phyloP scores from a whole-genome alignment of 2,113 vertebrate genomes.

The Cariama cristata region DNA sequence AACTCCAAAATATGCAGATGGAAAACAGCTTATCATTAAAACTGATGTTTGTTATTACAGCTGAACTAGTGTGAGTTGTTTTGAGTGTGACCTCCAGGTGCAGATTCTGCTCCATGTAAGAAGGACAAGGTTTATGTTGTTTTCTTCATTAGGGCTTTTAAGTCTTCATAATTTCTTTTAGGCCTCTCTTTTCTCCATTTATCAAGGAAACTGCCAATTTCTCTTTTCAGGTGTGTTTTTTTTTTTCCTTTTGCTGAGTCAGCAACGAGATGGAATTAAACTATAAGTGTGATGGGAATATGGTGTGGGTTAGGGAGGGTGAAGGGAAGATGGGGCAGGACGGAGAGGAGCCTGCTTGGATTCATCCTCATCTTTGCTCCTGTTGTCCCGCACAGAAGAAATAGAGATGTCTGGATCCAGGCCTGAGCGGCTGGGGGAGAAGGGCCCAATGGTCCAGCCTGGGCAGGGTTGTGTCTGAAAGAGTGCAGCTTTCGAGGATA shows the following conservation, averaged over 20 bases:
- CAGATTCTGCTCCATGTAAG: neutral
- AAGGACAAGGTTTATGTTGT: neutral
- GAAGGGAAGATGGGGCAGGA: neutral
- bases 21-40: neutral
- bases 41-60: neutral
- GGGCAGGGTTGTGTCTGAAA: neutral
- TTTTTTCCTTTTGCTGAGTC: neutral
- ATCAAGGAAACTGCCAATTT: neutral
- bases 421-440: neutral
- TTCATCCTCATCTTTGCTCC: neutral
- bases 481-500: neutral
- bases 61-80: neutral
- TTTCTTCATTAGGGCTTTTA: neutral
- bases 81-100: neutral
- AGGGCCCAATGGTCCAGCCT: neutral
- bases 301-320: rapidly evolving
- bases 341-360: neutral
- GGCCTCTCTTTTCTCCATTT: neutral
- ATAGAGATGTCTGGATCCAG: neutral
- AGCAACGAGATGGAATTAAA: neutral
- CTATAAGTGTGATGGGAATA: neutral
- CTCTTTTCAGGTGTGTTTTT: neutral
- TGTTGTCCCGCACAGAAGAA: neutral
- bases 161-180: neutral
- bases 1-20: neutral